Evolutionary conservation across 2,888 invertebrate species (phyloP), one percentile per base, ranked within the genome.

Genomic region (Mayetiola destructor): DNA sequence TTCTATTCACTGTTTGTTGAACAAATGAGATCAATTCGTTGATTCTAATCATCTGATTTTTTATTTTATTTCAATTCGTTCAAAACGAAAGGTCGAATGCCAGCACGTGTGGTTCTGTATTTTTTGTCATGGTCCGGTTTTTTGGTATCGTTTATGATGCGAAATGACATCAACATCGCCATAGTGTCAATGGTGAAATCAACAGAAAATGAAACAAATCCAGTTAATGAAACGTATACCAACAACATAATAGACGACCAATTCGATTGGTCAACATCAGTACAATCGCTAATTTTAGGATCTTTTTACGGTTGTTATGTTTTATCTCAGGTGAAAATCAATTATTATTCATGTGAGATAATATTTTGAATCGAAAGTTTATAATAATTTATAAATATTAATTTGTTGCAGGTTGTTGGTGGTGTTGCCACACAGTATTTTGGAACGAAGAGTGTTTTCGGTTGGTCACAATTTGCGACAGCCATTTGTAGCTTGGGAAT

Each of bases 291-390:
- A 58, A 80, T 84, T 57, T 67, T 82, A 39, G 76, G 82, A 54
- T 82, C 82, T 1, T 84, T 84, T 68, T 84, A 82, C 68, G 83
- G 83, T 83, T 82, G 82, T 61, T 84, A 84, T 68, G 82, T 84
- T 59, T 69, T 84, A 14, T 82, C 82, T 0, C 84, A 84, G 72
- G 72, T 75, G 40, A 27, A 10, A 30, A 29, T 30, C 27, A 23
- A 54, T 53, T 23, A 20, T 36, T 36, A n/a, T 36, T n/a, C 3
- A 36, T 36, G 20, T 14, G 16, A 39, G 6, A 21, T 52, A 37
- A 2, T 36, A 27, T 57, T 53, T 52, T 21, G 23, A 14, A 18
- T 48, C 27, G n/a, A n/a, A n/a, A n/a, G n/a, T 42, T 20, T 42
- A 18, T 42, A 20, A 9, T 20, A 16, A 9, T 48, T 56, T 57